Evolutionary conservation across 2,113 vertebrate genomes (phyloP).

Genomic region (Dasyornis broadbenti): DNA sequence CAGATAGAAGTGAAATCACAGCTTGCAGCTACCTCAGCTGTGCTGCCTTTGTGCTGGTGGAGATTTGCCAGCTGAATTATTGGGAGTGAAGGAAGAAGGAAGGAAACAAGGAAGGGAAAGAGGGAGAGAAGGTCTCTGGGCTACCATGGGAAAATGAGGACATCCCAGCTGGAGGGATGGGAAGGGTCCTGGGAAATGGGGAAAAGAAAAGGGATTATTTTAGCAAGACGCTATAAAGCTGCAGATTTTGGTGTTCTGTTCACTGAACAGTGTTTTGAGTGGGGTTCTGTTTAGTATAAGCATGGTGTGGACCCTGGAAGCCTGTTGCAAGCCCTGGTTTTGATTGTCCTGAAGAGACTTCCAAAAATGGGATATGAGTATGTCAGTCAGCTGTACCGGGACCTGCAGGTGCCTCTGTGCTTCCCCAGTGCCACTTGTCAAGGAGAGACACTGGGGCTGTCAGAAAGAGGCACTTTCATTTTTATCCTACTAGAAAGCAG

Average conservation of each 20-base stretch:
- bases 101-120: neutral
- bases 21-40: neutral
- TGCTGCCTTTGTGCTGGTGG: neutral
- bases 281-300: neutral
- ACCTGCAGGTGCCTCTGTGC: neutral
- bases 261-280: neutral
- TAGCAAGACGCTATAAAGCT: neutral
- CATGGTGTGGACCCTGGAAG: fast-evolving
- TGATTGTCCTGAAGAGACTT: neutral
- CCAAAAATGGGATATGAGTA: neutral
- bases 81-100: neutral
- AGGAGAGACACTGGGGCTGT: neutral
- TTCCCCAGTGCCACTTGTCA: neutral
- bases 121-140: neutral
- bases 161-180: neutral
- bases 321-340: neutral
- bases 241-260: fast-evolving
- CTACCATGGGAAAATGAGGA: fast-evolving
- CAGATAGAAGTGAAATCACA: neutral
- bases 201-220: neutral
- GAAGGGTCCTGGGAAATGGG: fast-evolving
- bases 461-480: no score
- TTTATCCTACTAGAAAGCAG: neutral
- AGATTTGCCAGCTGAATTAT: fast-evolving
- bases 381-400: neutral